Base-by-base conservation (phyloP, 2,797 vertebrate genomes). In the Hippocampus kuda region DNA sequence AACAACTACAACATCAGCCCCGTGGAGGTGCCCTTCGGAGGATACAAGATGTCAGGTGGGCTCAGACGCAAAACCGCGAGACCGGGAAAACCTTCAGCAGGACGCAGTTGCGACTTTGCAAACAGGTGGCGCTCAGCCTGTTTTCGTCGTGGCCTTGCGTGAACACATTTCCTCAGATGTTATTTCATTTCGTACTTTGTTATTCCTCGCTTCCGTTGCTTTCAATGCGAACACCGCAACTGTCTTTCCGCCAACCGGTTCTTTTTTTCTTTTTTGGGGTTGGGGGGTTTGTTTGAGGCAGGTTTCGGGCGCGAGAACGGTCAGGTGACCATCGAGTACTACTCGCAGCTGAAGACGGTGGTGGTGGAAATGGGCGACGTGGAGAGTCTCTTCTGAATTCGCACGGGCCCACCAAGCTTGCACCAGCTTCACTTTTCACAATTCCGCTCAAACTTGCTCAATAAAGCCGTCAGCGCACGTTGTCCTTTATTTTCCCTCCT, bases 251-350 rank as follows among this genome's bases (percentile, higher is more conserved):
- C 53, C 53, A n/a, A 24, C 9, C 34, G 34, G 34, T 34, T 38
- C 7, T 8, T 38, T 8, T 56, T 44, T 13, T 44, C 2, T 13
- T 49, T 18, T 49, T 51, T 20, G n/a, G n/a, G n/a, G n/a, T n/a
- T n/a, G 16, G 15, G 34, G 34, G 4, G 34, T 4, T 38, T 38
- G 34, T 38, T 38, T 20, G 48, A 20, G 22, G 8, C 89, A 99
- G 97, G 97, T 12, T 95, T 99, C 62, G 97, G 97, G 79, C 92
- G 94, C 83, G 97, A 99, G 88, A 98, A 98, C 0, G 97, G 97
- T 41, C 88, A 91, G 57, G 94, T 93, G 74, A 94, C 95, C 0
- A 89, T 95, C 0, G 95, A 99, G 66, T 94, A 94, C 83, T 99
- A 96, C 80, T 92, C 97, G 0, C 97, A 99, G 79, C 91, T 99